A percentile compares a stretch with the other conserved stretches of the same genome.
Evolutionary conservation across 2,888 invertebrate species (phyloP).

Genomic region (Pammene fasciana): DNA sequence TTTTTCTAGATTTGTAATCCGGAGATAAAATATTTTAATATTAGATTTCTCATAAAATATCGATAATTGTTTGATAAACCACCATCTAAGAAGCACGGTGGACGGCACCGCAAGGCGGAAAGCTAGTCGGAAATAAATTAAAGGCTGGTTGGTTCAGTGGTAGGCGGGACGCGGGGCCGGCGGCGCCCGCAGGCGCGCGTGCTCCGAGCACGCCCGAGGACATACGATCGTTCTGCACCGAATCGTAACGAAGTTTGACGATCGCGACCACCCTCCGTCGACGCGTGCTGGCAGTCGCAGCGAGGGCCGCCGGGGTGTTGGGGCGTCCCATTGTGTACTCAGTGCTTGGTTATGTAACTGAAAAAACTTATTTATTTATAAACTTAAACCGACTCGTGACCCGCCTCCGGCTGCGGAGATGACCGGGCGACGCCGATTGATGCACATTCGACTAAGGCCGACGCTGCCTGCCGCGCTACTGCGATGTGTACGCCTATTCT

Average conservation of each 20-base stretch:
- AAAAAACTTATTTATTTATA: slow-evolving; percentile 80
- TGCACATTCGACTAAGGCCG: slow-evolving; percentile 28
- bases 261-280: slow-evolving; percentile 77
- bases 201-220: slow-evolving; percentile 79
- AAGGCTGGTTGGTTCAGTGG: slow-evolving; percentile 58
- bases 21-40: too few relatives aligned
- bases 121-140: slow-evolving; percentile 63
- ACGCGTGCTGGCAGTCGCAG: slow-evolving; percentile 81
- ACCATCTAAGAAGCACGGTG: slow-evolving; percentile 15
- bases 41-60: too few relatives aligned
- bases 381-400: slow-evolving; percentile 62
- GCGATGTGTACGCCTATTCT: slow-evolving; percentile 77
- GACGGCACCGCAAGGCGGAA: slow-evolving; percentile 40
- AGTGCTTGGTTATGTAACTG: slow-evolving; percentile 80
- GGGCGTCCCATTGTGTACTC: slow-evolving; percentile 71
- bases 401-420: slow-evolving; percentile 51
- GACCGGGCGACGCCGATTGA: slow-evolving; percentile 44
- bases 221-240: slow-evolving; percentile 78
- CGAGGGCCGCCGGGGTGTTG: slow-evolving; percentile 79
- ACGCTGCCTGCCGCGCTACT: slow-evolving; percentile 53
- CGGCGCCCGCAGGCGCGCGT: slow-evolving; percentile 80
- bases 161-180: slow-evolving; percentile 66
- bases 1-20: too few relatives aligned
- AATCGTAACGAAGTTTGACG: slow-evolving; percentile 80
- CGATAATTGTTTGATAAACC: slow-evolving; percentile 18